Conservation (phyloP, 2,797 vertebrate species). For the Pampus argenteus region DNA sequence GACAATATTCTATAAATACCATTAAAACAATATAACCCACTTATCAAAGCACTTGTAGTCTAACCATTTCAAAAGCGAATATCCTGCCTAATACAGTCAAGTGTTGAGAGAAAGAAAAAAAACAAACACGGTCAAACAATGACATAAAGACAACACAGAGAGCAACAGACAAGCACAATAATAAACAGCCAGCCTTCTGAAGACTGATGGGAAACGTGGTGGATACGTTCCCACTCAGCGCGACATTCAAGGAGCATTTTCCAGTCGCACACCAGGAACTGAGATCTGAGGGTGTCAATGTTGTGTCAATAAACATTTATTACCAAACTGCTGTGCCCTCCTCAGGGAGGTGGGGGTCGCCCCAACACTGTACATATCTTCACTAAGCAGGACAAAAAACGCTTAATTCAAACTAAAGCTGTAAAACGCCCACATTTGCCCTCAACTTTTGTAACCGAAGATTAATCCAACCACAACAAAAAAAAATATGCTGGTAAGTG, state of each 20-base stretch:
- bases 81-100: slow-evolving; percentile 67
- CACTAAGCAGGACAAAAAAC: slow-evolving; percentile 25
- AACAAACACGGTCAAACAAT: slow-evolving; percentile 76
- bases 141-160: slow-evolving; percentile 69
- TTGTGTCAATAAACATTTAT: slow-evolving; percentile 67
- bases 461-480: not conserved
- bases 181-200: slow-evolving; percentile 75
- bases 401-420: slow-evolving; percentile 6
- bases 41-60: slow-evolving; percentile 67
- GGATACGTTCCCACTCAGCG: slow-evolving; percentile 56
- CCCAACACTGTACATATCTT: not conserved
- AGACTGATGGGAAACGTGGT: slow-evolving; percentile 74
- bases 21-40: slow-evolving; percentile 63
- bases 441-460: not conserved
- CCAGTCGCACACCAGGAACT: slow-evolving; percentile 63
- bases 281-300: slow-evolving; percentile 66
- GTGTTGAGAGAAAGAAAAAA: slow-evolving; percentile 48
- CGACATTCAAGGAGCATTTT: slow-evolving; percentile 65
- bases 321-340: slow-evolving; percentile 56
- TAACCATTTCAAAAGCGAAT: slow-evolving; percentile 64
- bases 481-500: not conserved
- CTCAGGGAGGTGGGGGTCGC: slow-evolving; percentile 24
- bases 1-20: slow-evolving; percentile 71
- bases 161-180: slow-evolving; percentile 50
- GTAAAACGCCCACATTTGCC: not conserved